A percentile compares a stretch with the other conserved stretches of the same genome.
phyloP scores from a whole-genome alignment of 2,797 vertebrate species.

The Malurus splendens region DNA sequence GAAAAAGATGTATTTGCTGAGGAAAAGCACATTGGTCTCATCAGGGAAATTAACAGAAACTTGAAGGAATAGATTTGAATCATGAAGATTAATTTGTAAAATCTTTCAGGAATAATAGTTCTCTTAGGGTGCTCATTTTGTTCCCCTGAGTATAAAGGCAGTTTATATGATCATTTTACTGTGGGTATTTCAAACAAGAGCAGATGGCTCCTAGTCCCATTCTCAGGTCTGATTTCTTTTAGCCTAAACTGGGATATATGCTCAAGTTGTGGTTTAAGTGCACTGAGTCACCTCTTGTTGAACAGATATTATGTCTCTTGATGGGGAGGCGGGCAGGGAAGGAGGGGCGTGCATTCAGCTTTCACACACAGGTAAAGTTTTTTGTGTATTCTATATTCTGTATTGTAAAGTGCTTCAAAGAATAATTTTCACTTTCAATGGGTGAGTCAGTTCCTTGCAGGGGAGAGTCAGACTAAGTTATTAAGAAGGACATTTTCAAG shows the following conservation, averaged over 20 bases:
- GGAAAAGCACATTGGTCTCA: not conserved
- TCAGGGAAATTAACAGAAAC: not conserved
- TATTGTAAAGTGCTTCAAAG: not conserved
- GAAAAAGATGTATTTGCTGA: not conserved
- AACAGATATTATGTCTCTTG: not conserved
- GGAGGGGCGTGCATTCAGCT: not conserved
- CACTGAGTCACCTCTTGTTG: not conserved
- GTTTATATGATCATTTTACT: not conserved
- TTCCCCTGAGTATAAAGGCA: not conserved
- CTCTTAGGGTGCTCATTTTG: not conserved
- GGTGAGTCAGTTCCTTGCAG: not conserved
- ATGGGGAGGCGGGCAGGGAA: rapidly evolving
- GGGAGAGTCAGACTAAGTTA: not conserved
- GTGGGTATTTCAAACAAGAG: not conserved
- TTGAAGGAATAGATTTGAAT: not conserved
- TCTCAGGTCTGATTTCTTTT: not conserved
- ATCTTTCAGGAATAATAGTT: not conserved
- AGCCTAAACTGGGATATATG: not conserved
- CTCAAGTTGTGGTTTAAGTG: not conserved
- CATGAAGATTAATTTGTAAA: not conserved
- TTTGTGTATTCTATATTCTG: not conserved
- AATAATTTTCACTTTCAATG: not conserved
- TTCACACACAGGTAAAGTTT: not conserved
- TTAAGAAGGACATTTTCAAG: not conserved
- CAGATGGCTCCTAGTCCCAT: not conserved